A percentile compares a stretch with the other conserved stretches of the same genome.
Evolutionary conservation across 2,113 vertebrate genomes (phyloP).

Genomic region (Vulpes ferrilata): DNA sequence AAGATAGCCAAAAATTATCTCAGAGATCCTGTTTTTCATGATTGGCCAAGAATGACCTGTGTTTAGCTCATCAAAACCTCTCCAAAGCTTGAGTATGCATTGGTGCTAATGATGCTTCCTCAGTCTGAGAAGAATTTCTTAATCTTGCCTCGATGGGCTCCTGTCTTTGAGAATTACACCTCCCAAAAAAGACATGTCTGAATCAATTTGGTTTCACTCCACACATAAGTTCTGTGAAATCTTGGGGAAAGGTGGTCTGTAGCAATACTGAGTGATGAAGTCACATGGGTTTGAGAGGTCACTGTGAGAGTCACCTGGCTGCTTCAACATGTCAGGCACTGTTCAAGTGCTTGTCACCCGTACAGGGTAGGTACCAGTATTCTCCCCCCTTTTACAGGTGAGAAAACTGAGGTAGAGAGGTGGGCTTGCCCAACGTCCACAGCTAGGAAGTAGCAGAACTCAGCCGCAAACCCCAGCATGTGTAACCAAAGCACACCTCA

Average conservation of each 20-base stretch:
- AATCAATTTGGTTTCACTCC: neutral
- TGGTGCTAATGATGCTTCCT: neutral
- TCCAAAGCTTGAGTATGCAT: accelerated
- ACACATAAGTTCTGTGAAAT: neutral
- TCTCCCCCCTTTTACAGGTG: neutral
- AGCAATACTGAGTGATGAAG: neutral
- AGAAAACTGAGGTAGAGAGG: neutral
- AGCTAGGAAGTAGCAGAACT: neutral
- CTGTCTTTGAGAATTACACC: neutral
- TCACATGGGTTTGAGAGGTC: neutral
- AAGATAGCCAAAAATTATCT: neutral
- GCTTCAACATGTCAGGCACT: accelerated
- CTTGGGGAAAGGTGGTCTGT: neutral
- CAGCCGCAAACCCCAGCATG: neutral
- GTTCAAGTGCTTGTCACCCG: neutral
- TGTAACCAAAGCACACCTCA: neutral
- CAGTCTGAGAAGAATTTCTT: neutral
- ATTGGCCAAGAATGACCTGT: neutral
- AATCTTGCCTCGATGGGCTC: neutral
- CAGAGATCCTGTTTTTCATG: neutral
- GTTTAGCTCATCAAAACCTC: neutral
- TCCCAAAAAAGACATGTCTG: neutral
- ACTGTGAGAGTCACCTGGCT: accelerated
- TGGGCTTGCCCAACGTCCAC: neutral
- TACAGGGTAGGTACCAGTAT: too few relatives aligned